Evolutionary conservation across 2,113 vertebrate genomes (phyloP), one percentile per base, ranked within the genome.

Genomic region (Cepphus grylle): DNA sequence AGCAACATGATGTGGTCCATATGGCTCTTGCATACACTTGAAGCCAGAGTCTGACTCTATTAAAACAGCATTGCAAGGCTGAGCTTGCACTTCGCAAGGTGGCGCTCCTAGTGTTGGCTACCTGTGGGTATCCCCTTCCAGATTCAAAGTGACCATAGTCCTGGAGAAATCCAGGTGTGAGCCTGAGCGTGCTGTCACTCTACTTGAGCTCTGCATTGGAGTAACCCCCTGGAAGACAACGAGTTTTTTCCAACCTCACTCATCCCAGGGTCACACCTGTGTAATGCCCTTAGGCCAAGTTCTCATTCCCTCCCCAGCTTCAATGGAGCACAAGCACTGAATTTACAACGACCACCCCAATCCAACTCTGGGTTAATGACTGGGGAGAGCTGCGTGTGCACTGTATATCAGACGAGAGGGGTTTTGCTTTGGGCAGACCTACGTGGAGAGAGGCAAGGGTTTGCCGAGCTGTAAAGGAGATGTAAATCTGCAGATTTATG

Each of bases 361-460:
- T 8, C 29, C 43, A n/a, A 0, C 9, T 50, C 49, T 34, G 30
- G 19, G 18, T 8, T 52, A 72, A 76, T 5, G 6, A 29, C 55
- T 80, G 36, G 9, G 38, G n/a, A 91, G 63, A 92, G 34, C 8
- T 4, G 3, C 3, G 2, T 4, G 4, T 19, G 20, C 1, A 0
- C 43, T 56, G 9, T 4, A 1, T 30, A 5, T 47, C 18, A 45
- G 11, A 65, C 53, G 34, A 69, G 42, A 62, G 30, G n/a, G 52
- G 29, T 59, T 82, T 62, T 50, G 11, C 50, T 93, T 29, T 4
- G 2, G 21, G 63, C 18, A 78, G 42, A 69, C 9, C 3, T 16
- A 8, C 0, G 0, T 21, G 40, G 23, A 49, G 21, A 62, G 34
- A 55, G 27, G 4, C 40, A 47, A 0, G 3, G 26, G 40, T 84